Base-by-base conservation (phyloP, 1,140 invertebrate species). In the Drosophila fuyamai region DNA sequence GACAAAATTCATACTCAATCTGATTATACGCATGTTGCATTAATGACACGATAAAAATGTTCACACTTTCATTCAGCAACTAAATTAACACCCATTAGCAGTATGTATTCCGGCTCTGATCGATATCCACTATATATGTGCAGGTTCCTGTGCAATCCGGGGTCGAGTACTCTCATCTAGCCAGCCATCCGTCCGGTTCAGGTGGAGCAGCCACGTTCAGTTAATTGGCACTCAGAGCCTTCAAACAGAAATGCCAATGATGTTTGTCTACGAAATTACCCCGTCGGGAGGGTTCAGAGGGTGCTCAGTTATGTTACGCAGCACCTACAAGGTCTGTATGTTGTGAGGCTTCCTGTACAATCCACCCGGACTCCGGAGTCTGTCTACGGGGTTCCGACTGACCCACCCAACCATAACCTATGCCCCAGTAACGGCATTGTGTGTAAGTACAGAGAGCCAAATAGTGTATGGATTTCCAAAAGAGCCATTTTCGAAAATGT, bases 211-310 rank as follows among this genome's bases (percentile, higher is more conserved):
- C 16, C 65, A 70, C 67, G 67, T 57, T 70, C 67, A 71, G 36
- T 82, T 62, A 82, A 82, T 82, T 82, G 68, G 59, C 79, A 73
- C 74, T 79, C 54, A 60, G 56, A 66, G 71, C 61, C 65, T 50
- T 66, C 80, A 70, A 76, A 76, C 55, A 71, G 56, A 71, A 79
- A 79, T 79, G 81, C 53, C 74, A 81, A 77, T 72, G 54, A 67
- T 73, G 73, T 65, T 77, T 66, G 60, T 56, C 63, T 66, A 61
- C 43, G 65, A 71, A 76, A 76, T 60, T 65, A 65, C 59, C 56
- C 55, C 55, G 79, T 40, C 50, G 48, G 40, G 23, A 58, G 54
- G 54, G 38, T 7, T 14, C 23, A 23, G 23, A 23, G 55, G 32
- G 41, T 14, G 54, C 35, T 13, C 13, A 41, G 62, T 38, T 48